These are phyloP conservation scores for Prionailurus viverrinus DNA, from an alignment of 2,113 vertebrate genomes.

Conservation along the genomic window DNA sequence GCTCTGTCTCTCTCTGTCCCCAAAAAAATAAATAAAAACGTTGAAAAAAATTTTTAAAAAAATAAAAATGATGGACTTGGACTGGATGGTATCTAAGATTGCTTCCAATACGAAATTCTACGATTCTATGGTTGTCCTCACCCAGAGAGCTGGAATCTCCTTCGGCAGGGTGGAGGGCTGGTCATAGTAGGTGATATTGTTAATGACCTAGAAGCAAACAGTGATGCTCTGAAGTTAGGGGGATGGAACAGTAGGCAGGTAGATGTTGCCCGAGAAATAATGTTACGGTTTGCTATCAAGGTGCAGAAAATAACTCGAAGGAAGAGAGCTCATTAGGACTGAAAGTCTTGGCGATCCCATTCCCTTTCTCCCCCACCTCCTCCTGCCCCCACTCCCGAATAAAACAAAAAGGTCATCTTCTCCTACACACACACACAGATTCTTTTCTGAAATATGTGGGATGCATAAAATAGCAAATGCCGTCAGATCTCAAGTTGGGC, in stretches of 20 bases:
- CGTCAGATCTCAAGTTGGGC: constrained; percentile 63
- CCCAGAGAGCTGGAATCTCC: not conserved
- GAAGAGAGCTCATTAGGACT: not conserved
- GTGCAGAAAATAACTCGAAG: not conserved
- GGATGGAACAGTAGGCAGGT: not conserved
- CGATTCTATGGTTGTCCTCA: accelerated
- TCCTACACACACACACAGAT: not conserved
- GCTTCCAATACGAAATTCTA: not conserved
- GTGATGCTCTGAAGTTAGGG: not conserved
- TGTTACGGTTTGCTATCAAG: not conserved
- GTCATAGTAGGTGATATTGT: not conserved
- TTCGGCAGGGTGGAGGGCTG: not conserved
- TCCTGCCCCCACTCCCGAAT: not conserved
- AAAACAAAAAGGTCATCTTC: constrained; percentile 32
- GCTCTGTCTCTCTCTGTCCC: no score
- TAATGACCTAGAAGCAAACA: not conserved
- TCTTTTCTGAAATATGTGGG: not conserved
- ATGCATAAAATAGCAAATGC: constrained; percentile 49
- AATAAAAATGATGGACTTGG: not conserved
- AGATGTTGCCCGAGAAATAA: not conserved
- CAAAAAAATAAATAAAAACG: no score
- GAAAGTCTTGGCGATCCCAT: not conserved
- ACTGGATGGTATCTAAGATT: not conserved
- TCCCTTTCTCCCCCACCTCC: not conserved
- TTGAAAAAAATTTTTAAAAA: no score